phyloP scores from a whole-genome alignment of 2,797 vertebrate species.

The Coilia nasus region DNA sequence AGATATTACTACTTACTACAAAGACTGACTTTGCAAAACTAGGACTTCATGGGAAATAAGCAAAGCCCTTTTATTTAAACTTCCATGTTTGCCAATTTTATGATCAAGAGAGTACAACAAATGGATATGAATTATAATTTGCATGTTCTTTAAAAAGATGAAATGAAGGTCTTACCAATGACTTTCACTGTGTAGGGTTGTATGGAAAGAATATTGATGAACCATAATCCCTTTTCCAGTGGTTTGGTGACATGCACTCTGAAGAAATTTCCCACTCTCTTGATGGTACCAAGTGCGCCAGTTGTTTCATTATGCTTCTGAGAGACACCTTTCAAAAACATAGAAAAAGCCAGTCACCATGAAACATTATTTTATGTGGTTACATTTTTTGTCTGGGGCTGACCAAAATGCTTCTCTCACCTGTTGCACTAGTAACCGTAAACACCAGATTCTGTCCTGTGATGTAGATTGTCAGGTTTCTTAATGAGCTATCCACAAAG shows the following conservation, averaged over 20 bases:
- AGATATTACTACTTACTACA: too few relatives aligned
- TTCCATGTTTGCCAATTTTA: too few relatives aligned
- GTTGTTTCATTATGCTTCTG: not conserved
- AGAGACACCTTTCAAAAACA: not conserved
- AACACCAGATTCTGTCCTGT: not conserved
- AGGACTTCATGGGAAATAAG: too few relatives aligned
- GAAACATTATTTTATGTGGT: not conserved
- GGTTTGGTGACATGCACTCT: conserved; percentile 21
- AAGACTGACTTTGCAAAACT: too few relatives aligned
- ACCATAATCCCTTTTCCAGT: conserved; percentile 42
- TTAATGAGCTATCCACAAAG: not conserved
- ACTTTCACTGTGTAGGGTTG: conserved; percentile 47
- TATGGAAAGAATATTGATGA: conserved; percentile 36
- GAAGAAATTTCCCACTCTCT: conserved; percentile 45
- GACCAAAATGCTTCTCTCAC: not conserved
- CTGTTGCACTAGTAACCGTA: not conserved
- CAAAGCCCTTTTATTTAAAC: too few relatives aligned
- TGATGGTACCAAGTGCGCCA: conserved; percentile 35
- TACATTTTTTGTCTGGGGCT: not conserved
- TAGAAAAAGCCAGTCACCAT: not conserved
- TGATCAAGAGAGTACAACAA: too few relatives aligned
- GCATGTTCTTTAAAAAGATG: too few relatives aligned
- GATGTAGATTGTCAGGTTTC: not conserved
- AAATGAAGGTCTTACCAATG: conserved; percentile 42
- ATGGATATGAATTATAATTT: too few relatives aligned